Evolutionary conservation across 2,888 invertebrate genomes (phyloP).

Genomic region (Drosophila acutilabella): DNA sequence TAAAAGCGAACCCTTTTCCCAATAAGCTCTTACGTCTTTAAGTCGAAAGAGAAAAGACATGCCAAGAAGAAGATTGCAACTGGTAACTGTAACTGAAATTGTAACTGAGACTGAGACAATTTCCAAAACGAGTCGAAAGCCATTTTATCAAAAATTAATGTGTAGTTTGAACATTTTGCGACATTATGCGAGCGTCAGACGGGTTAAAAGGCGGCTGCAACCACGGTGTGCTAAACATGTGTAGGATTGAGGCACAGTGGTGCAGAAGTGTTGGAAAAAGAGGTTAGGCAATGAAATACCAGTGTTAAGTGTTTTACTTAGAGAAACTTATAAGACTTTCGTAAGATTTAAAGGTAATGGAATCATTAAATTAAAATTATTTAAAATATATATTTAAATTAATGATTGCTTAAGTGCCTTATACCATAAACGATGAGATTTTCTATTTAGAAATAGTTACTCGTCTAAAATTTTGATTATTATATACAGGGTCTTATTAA

Average conservation of each 20-base stretch:
- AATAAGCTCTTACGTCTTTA: constrained; percentile 40
- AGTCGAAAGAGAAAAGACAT: constrained; percentile 26
- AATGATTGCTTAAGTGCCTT: too few species aligned
- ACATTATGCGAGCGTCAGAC: constrained; percentile 74
- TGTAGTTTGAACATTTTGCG: constrained; percentile 75
- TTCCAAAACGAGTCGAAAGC: constrained; percentile 66
- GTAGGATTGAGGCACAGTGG: constrained; percentile 37
- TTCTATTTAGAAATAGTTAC: too few species aligned
- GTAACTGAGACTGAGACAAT: constrained; percentile 44
- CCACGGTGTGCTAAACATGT: constrained; percentile 22
- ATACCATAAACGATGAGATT: too few species aligned
- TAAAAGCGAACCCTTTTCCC: constrained; percentile 30
- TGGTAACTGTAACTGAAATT: background rate
- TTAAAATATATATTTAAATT: too few species aligned
- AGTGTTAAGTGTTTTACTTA: too few species aligned
- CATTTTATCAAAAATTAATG: constrained; percentile 79
- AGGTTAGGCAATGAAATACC: too few species aligned
- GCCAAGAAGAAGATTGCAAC: too few species aligned
- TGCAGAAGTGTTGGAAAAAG: background rate
- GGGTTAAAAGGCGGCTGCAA: constrained; percentile 59
- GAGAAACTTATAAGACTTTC: too few species aligned
- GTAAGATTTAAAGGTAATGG: too few species aligned
- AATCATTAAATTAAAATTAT: too few species aligned
- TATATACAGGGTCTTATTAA: too few species aligned
- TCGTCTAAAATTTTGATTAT: too few species aligned